Conservation (phyloP, 2,113 vertebrate genomes). For the Tylochromis polylepis region DNA sequence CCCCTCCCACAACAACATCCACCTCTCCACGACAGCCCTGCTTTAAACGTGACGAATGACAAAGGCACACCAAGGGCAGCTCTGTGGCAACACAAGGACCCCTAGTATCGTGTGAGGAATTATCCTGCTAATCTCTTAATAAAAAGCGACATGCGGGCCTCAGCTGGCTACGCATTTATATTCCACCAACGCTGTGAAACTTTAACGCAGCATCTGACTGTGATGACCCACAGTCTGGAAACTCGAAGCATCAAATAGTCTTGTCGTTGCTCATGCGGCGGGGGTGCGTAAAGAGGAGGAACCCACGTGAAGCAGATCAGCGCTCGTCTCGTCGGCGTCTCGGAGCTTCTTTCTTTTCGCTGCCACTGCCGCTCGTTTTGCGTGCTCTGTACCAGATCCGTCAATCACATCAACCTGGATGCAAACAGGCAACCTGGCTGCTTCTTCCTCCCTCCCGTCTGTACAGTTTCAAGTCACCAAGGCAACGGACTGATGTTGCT, state of each 20-base stretch:
- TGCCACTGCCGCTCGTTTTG: background rate
- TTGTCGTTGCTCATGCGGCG: background rate
- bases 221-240: background rate
- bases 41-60: conserved; percentile 45
- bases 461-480: background rate
- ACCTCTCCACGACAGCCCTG: background rate
- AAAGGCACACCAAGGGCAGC: conserved; percentile 15
- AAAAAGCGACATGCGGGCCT: background rate
- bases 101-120: background rate
- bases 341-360: background rate
- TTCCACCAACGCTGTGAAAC: background rate
- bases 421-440: background rate
- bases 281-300: background rate
- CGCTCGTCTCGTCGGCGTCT: background rate
- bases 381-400: conserved; percentile 14
- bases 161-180: background rate
- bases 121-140: background rate
- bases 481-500: conserved; percentile 19
- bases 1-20: background rate
- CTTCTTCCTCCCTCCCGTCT: background rate
- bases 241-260: background rate
- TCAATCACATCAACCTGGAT: conserved; percentile 23
- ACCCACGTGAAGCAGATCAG: conserved; percentile 5
- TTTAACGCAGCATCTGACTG: background rate
- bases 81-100: background rate